Evolutionary conservation across 2,797 vertebrate genomes (phyloP), one percentile per base, ranked within the genome.

Genomic region (Bradypodion ventrale): DNA sequence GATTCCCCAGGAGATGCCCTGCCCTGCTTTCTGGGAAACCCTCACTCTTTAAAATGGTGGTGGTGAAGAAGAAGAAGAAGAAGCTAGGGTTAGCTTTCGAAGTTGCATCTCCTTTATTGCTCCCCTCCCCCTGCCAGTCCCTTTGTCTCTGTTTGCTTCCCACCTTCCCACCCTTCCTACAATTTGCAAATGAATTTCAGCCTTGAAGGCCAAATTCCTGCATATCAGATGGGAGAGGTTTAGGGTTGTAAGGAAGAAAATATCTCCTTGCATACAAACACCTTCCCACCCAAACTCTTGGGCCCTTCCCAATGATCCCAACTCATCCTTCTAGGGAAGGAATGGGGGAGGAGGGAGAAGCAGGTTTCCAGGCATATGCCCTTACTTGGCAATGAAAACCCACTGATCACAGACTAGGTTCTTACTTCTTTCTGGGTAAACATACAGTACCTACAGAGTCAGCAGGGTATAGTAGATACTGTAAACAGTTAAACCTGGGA

Each of bases 161-260:
- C 73, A 35, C 37, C 60, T 68, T 80, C 63, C 63, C 73, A 37
- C 49, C 84, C 70, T 85, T 85, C 78, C 84, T 81, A 49, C 84
- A 82, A 85, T 85, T 85, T 82, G 84, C 84, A 82, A 85, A 82
- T 85, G 84, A 82, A 82, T 82, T 82, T 81, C 56, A 76, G 78
- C 84, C 84, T 81, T 49, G 79, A 85, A 82, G 84, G 84, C 84
- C 84, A 82, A 76, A 85, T 85, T 85, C 79, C 84, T 85, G 79
- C 84, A 85, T 85, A 85, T 77, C 79, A 82, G 60, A 68, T 42
- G 68, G 62, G 15, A 60, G 40, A 78, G 77, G 69, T 32, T 74
- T 44, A 23, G 21, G 46, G 69, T 70, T 85, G 84, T 85, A 79
- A 77, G 78, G 70, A 70, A 63, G 63, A 76, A 73, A 79, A 62